Conservation (phyloP, 2,797 vertebrate genomes). For the Podarcis lilfordi region DNA sequence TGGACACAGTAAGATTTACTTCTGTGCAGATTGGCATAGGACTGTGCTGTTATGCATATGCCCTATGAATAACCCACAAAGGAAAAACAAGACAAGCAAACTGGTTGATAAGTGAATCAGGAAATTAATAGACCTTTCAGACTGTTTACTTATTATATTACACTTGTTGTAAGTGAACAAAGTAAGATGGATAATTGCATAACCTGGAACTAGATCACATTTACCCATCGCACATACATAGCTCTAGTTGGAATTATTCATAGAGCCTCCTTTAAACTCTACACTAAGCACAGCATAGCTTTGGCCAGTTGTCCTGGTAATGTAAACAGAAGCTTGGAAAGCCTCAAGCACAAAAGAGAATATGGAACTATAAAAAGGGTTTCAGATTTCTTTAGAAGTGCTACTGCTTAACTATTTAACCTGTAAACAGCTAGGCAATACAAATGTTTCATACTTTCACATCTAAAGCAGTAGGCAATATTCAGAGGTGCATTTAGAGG, state of each 20-base stretch:
- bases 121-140: not conserved
- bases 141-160: not conserved
- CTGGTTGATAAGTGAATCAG: conserved; percentile 22
- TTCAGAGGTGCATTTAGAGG: not conserved
- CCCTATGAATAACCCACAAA: conserved; percentile 10
- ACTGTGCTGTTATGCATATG: not conserved
- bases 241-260: conserved; percentile 28
- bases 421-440: not conserved
- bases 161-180: not conserved
- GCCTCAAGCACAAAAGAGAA: not conserved
- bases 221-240: not conserved
- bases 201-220: conserved; percentile 15
- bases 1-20: not conserved
- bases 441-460: not conserved
- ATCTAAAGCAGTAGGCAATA: not conserved
- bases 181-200: not conserved
- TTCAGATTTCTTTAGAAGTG: not conserved
- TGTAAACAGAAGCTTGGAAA: conserved; percentile 1
- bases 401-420: not conserved
- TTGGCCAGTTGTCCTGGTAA: not conserved
- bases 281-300: conserved; percentile 3
- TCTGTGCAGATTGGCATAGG: not conserved
- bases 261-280: conserved; percentile 4
- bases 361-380: not conserved
- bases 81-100: not conserved